Base-by-base conservation (phyloP, 64 coral and sea anemone species). In the Trachythela sp. region DNA sequence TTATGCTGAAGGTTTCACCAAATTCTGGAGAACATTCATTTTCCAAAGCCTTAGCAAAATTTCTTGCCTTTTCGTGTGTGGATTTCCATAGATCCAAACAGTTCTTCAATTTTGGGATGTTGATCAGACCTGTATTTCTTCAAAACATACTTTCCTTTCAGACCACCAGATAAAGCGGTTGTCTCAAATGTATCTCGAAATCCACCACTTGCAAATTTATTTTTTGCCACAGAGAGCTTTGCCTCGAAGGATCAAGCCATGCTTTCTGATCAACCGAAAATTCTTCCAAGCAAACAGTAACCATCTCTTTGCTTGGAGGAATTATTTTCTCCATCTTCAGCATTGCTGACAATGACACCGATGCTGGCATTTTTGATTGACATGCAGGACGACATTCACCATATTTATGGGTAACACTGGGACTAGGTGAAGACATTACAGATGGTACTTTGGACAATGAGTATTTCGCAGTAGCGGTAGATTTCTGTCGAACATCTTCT, bases 51-150 rank as follows among this genome's bases (percentile, higher is more conserved):
- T 71, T 17, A 29, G 91, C 91, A 86, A 92, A 92, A 39, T 93
- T 93, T 71, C 88, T 83, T 54, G 92, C 83, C 35, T 86, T 93
- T 93, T 20, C 92, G 48, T 9, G 84, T 93, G 48, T 93, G 88
- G 27, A 48, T 35, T 20, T 93, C 83, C 7, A 54, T 59, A 0
- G 84, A 86, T 38, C 29, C 39, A 32, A 89, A 89, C 26, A 86
- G 38, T 27, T 54, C 89, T 48, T 85, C 49, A 42, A 93, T 89
- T 89, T 93, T 84, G 8, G 75, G 22, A 49, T 85, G 38, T 93
- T 89, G 31, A 36, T 93, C 88, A 85, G 84, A 39, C 60, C 49
- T 72, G 40, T 85, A 92, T 35, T 89, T 92, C 60, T 92, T 92
- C 32, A 92, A 85, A 2, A 86, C 84, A 59, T 86, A 89, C 29